A percentile compares a stretch with the other conserved stretches of the same genome.
Evolutionary conservation across 1,140 invertebrate genomes (phyloP).

Genomic region (Drosophila kanapiae): DNA sequence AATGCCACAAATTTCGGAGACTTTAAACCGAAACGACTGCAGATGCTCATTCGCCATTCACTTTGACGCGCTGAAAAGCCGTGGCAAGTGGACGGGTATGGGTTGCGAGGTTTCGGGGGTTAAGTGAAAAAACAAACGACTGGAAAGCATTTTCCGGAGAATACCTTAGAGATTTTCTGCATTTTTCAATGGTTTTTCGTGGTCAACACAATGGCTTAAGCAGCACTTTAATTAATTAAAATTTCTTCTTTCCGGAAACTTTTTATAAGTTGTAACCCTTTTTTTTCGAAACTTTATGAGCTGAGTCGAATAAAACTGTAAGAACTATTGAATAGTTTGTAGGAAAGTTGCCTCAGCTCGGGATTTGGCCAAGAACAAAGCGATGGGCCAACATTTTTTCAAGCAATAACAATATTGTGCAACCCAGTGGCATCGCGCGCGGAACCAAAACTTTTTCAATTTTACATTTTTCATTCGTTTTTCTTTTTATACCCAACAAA

Average conservation of each 20-base stretch:
- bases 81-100: conserved; percentile 1
- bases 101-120: neutral
- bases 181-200: conserved; percentile 29
- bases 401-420: conserved; percentile 37
- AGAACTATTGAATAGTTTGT: conserved; percentile 34
- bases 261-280: conserved; percentile 18
- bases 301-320: conserved; percentile 14
- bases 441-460: conserved; percentile 37
- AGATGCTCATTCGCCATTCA: conserved; percentile 36
- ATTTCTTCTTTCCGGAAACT: conserved; percentile 10
- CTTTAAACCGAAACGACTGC: conserved; percentile 46
- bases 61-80: conserved; percentile 14
- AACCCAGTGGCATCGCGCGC: conserved; percentile 5
- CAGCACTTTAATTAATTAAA: conserved; percentile 47
- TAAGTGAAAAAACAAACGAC: conserved; percentile 29
- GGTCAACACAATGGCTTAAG: conserved; percentile 36
- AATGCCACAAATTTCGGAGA: conserved; percentile 34
- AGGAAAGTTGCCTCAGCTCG: conserved; percentile 7
- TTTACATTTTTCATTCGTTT: conserved; percentile 18
- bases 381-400: conserved; percentile 1
- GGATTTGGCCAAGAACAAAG: conserved; percentile 13
- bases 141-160: conserved; percentile 18
- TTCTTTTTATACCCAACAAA: neutral
- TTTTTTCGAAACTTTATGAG: conserved; percentile 19
- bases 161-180: conserved; percentile 28